Conservation (phyloP, 1,140 invertebrate genomes). For the Drosophila miranda region DNA sequence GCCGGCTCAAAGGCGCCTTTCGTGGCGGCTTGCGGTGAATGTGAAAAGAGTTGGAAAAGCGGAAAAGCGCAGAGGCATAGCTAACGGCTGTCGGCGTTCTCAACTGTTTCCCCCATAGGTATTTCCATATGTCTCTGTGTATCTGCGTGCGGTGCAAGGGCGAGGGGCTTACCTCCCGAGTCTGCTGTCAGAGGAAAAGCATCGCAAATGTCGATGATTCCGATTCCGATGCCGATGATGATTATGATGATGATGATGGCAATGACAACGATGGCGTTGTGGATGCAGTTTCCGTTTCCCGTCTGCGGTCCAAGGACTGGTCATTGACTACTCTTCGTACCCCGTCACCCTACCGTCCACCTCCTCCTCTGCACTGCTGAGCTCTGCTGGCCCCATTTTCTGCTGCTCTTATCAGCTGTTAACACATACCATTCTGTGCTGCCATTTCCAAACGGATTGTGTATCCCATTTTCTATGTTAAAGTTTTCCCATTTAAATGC, state of each 20-base stretch:
- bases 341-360: background rate
- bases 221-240: slow-evolving; percentile 14
- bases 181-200: slow-evolving; percentile 18
- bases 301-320: slow-evolving; percentile 27
- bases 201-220: slow-evolving; percentile 36
- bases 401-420: slow-evolving; percentile 41
- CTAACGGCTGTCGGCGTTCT: slow-evolving; percentile 22
- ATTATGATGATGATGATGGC: slow-evolving; percentile 21
- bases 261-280: slow-evolving; percentile 40
- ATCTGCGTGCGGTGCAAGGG: slow-evolving; percentile 4
- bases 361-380: slow-evolving; percentile 5
- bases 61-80: slow-evolving; percentile 42
- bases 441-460: slow-evolving; percentile 28
- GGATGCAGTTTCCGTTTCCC: slow-evolving; percentile 50
- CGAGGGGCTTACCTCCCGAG: background rate
- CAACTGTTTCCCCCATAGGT: slow-evolving; percentile 5
- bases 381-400: slow-evolving; percentile 39
- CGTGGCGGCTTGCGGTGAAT: slow-evolving; percentile 40
- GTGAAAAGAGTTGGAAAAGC: slow-evolving; percentile 46
- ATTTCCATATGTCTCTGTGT: background rate
- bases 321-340: no score
- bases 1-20: slow-evolving; percentile 8
- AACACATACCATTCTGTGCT: slow-evolving; percentile 28
- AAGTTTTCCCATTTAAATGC: slow-evolving; percentile 70
- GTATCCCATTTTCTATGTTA: slow-evolving; percentile 42